Conservation (phyloP, 2,797 vertebrate genomes). For the Ataeniobius toweri region DNA sequence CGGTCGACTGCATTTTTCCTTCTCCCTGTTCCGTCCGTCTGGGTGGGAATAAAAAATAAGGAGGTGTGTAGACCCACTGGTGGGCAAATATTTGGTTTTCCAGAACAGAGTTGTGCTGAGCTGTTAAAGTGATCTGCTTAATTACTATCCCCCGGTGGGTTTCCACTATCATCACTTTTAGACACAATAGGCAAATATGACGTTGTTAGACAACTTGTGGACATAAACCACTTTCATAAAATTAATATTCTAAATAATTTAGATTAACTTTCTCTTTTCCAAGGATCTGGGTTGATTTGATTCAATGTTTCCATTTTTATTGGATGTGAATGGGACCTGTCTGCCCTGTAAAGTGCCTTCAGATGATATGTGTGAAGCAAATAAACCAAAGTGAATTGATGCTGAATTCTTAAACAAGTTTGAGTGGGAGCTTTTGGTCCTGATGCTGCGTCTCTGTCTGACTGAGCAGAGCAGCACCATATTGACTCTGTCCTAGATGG, state of each 20-base stretch:
- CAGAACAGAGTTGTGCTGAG: not conserved
- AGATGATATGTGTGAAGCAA: not conserved
- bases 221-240: not conserved
- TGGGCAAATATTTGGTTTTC: conserved; percentile 46
- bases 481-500: conserved; percentile 71
- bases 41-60: conserved; percentile 12
- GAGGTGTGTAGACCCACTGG: conserved; percentile 30
- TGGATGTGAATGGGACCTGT: not conserved
- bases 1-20: conserved; percentile 30
- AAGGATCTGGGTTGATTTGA: not conserved
- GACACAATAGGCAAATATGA: not conserved
- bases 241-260: not conserved
- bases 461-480: conserved; percentile 60
- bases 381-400: not conserved
- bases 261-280: not conserved
- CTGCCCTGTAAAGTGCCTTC: not conserved
- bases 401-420: conserved; percentile 45
- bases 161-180: conserved; percentile 4
- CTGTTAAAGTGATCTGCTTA: conserved; percentile 6
- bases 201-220: not conserved
- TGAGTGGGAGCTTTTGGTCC: conserved; percentile 30
- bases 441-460: conserved; percentile 56
- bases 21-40: conserved; percentile 35
- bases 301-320: not conserved
- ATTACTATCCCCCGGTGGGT: not conserved